Base-by-base conservation (phyloP, 1,140 invertebrate genomes). In the Watersipora subatra region DNA sequence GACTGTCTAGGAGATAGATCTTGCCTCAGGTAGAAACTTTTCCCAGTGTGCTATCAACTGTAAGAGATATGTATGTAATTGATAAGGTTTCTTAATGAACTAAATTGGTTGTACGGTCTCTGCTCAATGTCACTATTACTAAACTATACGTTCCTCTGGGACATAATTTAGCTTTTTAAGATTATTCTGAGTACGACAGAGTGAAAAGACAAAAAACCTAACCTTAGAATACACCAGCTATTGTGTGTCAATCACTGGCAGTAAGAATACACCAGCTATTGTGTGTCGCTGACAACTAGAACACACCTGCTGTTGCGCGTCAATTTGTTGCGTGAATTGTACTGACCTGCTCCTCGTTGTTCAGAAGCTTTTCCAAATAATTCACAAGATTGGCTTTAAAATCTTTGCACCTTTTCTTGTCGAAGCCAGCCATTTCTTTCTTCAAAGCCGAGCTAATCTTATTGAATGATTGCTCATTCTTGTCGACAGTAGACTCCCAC, bases 1-100 rank as follows among this genome's bases (percentile, higher is more conserved):
- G 28, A 19, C n/a, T 55, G 58, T 27, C 72, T 69, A 79, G 57
- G 75, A 75, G 66, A 81, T 82, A 29, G 80, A 79, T 67, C 80
- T 81, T n/a, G 92, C 92, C 79, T 93, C 91, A 1, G 93, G 93
- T 65, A 94, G 81, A 81, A 96, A 96, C 17, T 88, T 87, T 78
- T 96, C 92, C 92, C 92, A 95, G 75, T 91, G 91, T 77, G 92
- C 91, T 64, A 95, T 89, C n/a, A 93, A 83, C 89, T 92, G 75
- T 71, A 73, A 73, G 63, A 61, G 63, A 57, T 67, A 65, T 56
- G 30, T 64, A 66, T 69, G 65, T 20, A 15, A 24, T 20, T 15
- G 28, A 0, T 2, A n/a, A 15, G 22, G n/a, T n/a, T n/a, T n/a
- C n/a, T n/a, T 24, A 15, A 20, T 64, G 7, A 25, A 66, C n/a